Evolutionary conservation across 2,797 vertebrate species (phyloP), one percentile per base, ranked within the genome.

Genomic region (Sebastes kiyomatsui): DNA sequence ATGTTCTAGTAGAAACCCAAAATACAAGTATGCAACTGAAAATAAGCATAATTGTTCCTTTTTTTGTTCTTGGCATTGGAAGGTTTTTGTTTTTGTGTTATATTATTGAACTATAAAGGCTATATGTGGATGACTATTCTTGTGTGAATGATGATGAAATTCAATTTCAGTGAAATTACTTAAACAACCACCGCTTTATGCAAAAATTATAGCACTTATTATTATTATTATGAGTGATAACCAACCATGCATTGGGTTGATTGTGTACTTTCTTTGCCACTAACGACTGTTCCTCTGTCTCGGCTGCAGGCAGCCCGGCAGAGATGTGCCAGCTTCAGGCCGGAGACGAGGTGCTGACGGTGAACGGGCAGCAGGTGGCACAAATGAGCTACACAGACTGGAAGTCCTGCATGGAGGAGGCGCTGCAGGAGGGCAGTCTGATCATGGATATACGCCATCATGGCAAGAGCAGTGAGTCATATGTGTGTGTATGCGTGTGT

Each of bases 391-490:
- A 95, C 72, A 88, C 89, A 75, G 94, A 97, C 92, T 99, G 98
- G 97, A 97, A 97, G 87, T 94, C 92, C 88, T 79, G 92, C 90
- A 95, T 99, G 95, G 92, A 92, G 25, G 94, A 91, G 68, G 96
- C 98, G 35, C 88, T 96, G 82, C 96, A 97, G 94, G 97, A 96
- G 76, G 98, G 98, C 95, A 96, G 94, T 69, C 95, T 99, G 66
- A 93, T 97, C 73, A 96, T 99, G 96, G 98, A 99, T 86, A 90
- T 99, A 84, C 97, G 97, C 35, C 97, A 97, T 90, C 94, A 98
- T 5, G 97, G 97, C 82, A 97, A 96, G 90, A 97, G 96, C 79
- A 97, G 99, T 99, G 94, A 97, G 94, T 95, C 86, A 74, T 56
- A 12, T 65, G 33, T 16, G 54, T 49, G 38, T 79, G 77, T 54